phyloP scores from a whole-genome alignment of 2,797 vertebrate species.

The Sitta carolinensis region DNA sequence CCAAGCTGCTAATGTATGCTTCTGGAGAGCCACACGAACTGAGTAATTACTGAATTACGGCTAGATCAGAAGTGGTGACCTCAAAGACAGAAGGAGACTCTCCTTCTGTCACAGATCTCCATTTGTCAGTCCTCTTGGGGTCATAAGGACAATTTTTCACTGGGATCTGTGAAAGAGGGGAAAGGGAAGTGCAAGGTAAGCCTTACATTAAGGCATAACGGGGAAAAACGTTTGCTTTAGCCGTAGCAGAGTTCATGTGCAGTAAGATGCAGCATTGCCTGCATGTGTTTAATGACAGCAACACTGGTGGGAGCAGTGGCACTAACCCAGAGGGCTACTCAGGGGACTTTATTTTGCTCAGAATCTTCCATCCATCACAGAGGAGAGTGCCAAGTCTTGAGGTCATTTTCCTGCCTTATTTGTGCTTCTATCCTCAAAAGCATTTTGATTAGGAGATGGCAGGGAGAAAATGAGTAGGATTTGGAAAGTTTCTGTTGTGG shows the following conservation, averaged over 20 bases:
- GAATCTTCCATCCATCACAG: neutral
- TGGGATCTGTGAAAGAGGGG: neutral
- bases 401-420: neutral
- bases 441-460: neutral
- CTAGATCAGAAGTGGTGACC: conserved; percentile 57
- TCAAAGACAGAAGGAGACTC: conserved; percentile 16
- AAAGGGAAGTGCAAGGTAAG: neutral
- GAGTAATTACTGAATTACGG: conserved; percentile 22
- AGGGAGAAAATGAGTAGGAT: neutral
- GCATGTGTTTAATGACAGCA: neutral
- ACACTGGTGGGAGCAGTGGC: neutral
- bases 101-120: neutral
- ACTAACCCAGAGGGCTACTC: neutral
- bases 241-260: neutral
- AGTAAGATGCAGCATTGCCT: neutral
- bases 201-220: neutral
- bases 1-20: neutral
- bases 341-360: neutral
- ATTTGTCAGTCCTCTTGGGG: conserved; percentile 9
- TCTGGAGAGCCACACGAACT: neutral
- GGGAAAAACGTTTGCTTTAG: neutral
- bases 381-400: neutral
- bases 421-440: neutral
- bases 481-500: neutral
- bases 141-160: conserved; percentile 7